Percentiles rank a stretch among this genome's conserved stretches.
Evolutionary conservation across 64 coral and sea anemone species (phyloP).

Genomic region (Montipora sp.): DNA sequence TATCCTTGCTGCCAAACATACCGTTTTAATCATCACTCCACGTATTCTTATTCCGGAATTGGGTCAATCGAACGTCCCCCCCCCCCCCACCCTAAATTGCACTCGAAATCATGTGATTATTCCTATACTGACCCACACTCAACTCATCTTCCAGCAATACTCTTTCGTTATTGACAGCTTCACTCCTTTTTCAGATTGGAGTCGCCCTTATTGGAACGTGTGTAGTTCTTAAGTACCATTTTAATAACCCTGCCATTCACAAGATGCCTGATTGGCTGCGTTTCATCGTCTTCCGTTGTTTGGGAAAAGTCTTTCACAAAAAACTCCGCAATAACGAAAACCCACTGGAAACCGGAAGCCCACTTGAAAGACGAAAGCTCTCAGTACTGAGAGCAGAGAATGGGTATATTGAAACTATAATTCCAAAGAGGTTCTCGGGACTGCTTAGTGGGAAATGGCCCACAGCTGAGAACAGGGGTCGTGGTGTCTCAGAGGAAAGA

Average conservation of each 20-base stretch:
- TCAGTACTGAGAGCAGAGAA: slow-evolving; percentile 23
- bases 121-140: too few species aligned
- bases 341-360: background rate
- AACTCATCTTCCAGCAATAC: background rate
- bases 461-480: background rate
- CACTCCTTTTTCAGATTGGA: slow-evolving; percentile 60
- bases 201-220: slow-evolving; percentile 87
- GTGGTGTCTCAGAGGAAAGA: background rate
- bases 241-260: slow-evolving; percentile 76
- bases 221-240: slow-evolving; percentile 88
- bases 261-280: slow-evolving; percentile 83
- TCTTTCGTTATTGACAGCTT: background rate
- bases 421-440: background rate
- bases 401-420: slow-evolving; percentile 27
- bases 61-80: too few species aligned
- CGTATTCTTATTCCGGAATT: too few species aligned
- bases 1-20: too few species aligned
- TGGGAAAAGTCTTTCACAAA: slow-evolving; percentile 63
- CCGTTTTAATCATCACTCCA: too few species aligned
- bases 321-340: slow-evolving; percentile 7
- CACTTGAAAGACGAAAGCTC: slow-evolving; percentile 29
- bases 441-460: background rate
- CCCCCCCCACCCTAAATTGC: too few species aligned
- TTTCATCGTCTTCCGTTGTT: slow-evolving; percentile 70
- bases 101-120: too few species aligned